Conservation (phyloP, 2,888 invertebrate genomes). For the Rhagonycha lutea region DNA sequence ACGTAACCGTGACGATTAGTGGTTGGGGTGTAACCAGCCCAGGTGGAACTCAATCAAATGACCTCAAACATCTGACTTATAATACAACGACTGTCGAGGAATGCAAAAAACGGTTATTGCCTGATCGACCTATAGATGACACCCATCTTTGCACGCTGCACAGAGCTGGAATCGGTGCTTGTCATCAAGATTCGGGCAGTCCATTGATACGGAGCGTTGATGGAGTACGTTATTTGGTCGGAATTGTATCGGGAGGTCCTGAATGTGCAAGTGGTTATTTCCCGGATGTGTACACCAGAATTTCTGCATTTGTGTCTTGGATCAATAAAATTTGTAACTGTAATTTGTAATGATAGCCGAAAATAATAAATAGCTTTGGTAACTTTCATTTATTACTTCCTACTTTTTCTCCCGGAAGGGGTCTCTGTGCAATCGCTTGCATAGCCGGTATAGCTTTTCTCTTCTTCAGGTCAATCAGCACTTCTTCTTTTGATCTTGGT, state of each 20-base stretch:
- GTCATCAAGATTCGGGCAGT: conserved; percentile 61
- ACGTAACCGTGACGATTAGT: conserved; percentile 7
- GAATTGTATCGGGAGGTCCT: conserved; percentile 61
- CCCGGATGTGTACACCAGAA: conserved; percentile 54
- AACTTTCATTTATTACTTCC: too few species aligned
- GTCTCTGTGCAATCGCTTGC: too few species aligned
- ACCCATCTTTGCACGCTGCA: conserved; percentile 65
- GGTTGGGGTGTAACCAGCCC: conserved; percentile 26
- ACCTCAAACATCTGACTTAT: conserved; percentile 25
- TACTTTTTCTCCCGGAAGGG: too few species aligned
- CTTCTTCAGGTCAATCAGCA: too few species aligned
- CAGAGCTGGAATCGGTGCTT: conserved; percentile 61
- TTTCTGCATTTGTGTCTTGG: conserved; percentile 51
- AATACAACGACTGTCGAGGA: too few species aligned
- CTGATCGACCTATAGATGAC: conserved; percentile 48
- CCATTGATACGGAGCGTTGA: conserved; percentile 51
- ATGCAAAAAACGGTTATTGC: too few species aligned
- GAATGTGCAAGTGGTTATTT: conserved; percentile 55
- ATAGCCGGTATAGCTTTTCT: too few species aligned
- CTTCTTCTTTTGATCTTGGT: too few species aligned
- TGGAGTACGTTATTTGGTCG: conserved; percentile 42
- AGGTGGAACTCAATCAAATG: conserved; percentile 51
- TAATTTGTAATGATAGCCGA: too few species aligned
- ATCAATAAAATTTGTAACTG: conserved; percentile 34
- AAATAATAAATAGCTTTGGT: too few species aligned